phyloP scores from a whole-genome alignment of 2,797 vertebrate species.

The Kryptolebias ocellatus region DNA sequence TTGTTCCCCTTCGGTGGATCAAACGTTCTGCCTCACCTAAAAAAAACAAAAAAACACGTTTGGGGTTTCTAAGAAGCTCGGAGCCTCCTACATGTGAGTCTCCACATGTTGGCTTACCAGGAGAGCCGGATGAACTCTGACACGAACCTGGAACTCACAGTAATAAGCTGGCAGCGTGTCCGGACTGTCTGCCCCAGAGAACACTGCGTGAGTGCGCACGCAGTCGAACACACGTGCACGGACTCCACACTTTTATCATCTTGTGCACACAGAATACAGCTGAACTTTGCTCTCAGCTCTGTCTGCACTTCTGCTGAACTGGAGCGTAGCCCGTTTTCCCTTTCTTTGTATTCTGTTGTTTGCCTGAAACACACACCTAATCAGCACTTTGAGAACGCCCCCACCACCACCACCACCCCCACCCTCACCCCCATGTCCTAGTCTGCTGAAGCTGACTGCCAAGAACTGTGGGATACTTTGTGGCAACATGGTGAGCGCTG shows the following conservation, averaged over 20 bases:
- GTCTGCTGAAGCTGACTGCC: conserved; percentile 64
- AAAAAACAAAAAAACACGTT: conserved; percentile 42
- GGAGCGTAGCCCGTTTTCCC: conserved; percentile 64
- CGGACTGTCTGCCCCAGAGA: conserved; percentile 64
- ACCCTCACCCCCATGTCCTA: conserved; percentile 55
- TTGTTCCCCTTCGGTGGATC: conserved; percentile 13
- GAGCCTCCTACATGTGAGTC: conserved; percentile 53
- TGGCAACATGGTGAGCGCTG: conserved; percentile 57
- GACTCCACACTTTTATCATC: conserved; percentile 62
- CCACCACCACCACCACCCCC: neutral
- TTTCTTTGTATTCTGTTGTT: conserved; percentile 72
- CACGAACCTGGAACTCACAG: conserved; percentile 68
- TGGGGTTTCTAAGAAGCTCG: conserved; percentile 69
- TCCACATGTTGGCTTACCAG: conserved; percentile 60
- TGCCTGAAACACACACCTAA: conserved; percentile 68
- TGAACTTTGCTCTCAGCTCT: conserved; percentile 73
- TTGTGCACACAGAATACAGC: conserved; percentile 70
- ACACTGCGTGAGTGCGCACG: conserved; percentile 37
- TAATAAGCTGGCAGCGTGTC: conserved; percentile 73
- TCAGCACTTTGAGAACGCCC: conserved; percentile 56
- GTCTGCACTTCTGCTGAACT: conserved; percentile 69
- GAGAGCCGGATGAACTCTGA: conserved; percentile 71
- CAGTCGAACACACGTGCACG: conserved; percentile 20
- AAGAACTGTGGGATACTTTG: conserved; percentile 67
- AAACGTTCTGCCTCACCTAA: conserved; percentile 52